These are phyloP conservation scores for Bathynomus jamesi DNA, from an alignment of 1,140 invertebrate species.

Conservation along the genomic window DNA sequence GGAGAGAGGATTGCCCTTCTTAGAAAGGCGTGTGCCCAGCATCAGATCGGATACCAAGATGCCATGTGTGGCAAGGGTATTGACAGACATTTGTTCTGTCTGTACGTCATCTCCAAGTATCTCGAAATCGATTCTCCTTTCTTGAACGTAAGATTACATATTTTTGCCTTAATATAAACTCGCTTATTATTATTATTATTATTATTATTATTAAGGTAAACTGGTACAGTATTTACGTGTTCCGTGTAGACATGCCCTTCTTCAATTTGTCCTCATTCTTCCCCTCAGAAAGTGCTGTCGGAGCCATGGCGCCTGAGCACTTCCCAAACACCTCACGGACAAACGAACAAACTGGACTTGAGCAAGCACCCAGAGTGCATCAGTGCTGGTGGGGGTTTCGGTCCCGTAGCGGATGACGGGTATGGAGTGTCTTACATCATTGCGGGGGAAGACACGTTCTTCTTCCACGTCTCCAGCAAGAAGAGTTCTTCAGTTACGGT, in stretches of 20 bases:
- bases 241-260: too few relatives aligned
- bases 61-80: slow-evolving; percentile 96
- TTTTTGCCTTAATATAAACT: too few relatives aligned
- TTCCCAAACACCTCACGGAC: slow-evolving; percentile 94
- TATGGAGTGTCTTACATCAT: slow-evolving; percentile 98
- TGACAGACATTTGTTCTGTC: slow-evolving; percentile 94
- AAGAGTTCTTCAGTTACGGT: slow-evolving; percentile 80
- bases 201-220: neutral
- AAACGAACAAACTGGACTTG: slow-evolving; percentile 79
- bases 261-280: slow-evolving; percentile 35
- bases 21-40: slow-evolving; percentile 62
- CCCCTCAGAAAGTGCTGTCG: slow-evolving; percentile 77
- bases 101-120: slow-evolving; percentile 97
- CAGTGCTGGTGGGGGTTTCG: slow-evolving; percentile 94
- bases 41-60: slow-evolving; percentile 84
- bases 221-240: too few relatives aligned
- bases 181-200: too few relatives aligned
- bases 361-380: slow-evolving; percentile 86
- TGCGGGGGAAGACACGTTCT: slow-evolving; percentile 88
- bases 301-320: slow-evolving; percentile 96
- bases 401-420: slow-evolving; percentile 94
- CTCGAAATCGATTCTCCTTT: slow-evolving; percentile 93
- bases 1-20: slow-evolving; percentile 64
- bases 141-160: slow-evolving; percentile 58
- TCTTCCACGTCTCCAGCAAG: slow-evolving; percentile 97